Base-by-base conservation (phyloP, 2,113 vertebrate genomes). In the Pungitius pungitius region DNA sequence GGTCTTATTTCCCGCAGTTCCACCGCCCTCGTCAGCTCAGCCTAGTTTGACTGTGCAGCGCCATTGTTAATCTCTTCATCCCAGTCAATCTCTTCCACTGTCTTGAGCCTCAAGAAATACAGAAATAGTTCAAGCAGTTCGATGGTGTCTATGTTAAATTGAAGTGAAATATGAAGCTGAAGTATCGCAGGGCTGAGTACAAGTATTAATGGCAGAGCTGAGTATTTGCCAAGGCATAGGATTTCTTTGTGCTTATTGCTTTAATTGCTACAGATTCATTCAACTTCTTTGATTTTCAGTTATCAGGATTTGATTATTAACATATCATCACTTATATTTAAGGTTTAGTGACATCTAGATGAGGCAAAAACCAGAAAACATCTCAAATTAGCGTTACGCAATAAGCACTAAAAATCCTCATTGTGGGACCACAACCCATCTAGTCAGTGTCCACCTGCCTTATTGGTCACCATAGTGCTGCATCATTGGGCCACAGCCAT, bases 101-200 rank as follows among this genome's bases (percentile, higher is more conserved):
- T 64, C 49, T 58, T 78, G 47, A 77, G 78, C 78, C 80, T 79
- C 24, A 4, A 4, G 80, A 78, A 76, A 83, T 83, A 68, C 26
- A 73, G 66, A 89, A 89, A 76, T 86, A 68, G 86, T 86, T 82
- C 87, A 87, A 84, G 67, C 74, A 79, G 68, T 74, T 85, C 75
- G 78, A 67, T n/a, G 54, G 52, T 78, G 78, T 77, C 79, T 64
- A 55, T 82, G 65, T 84, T 72, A 82, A 84, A 89, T 83, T 73
- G 68, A 82, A 87, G 49, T 80, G 73, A 85, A 86, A 79, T 77
- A 47, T 69, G 75, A 71, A 42, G 63, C 37, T 85, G 45, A 77
- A 84, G 64, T 64, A 75, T 77, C 24, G 56, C 70, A 60, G 20
- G 39, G 39, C 69, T 77, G 60, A 77, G 27, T 58, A 63, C 35